Percentiles rank a stretch among this genome's conserved stretches.
These are phyloP conservation scores for Agriopis leucophaearia DNA, from an alignment of 2,888 invertebrate species.

Conservation along the genomic window DNA sequence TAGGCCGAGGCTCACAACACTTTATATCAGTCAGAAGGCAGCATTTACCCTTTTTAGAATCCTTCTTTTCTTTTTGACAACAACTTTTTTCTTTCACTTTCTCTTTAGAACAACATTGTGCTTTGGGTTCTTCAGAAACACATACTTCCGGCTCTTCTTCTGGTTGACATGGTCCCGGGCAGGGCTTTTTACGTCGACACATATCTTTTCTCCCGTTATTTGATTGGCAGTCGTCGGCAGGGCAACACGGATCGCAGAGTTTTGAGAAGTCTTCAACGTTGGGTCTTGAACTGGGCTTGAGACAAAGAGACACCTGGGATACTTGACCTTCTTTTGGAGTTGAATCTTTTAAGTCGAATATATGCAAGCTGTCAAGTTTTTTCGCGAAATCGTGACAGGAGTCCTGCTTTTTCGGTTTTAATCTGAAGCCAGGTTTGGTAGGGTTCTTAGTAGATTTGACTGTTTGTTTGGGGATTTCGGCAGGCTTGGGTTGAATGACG, in stretches of 20 bases:
- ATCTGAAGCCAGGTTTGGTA: background rate
- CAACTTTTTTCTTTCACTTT: background rate
- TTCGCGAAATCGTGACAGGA: background rate
- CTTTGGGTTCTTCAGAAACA: background rate
- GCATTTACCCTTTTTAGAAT: background rate
- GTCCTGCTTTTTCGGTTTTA: background rate
- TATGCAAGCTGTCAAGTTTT: background rate
- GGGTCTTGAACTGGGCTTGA: background rate
- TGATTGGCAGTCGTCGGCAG: background rate
- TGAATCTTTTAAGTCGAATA: background rate
- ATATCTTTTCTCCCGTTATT: background rate
- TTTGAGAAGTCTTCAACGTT: background rate
- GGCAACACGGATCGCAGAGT: background rate
- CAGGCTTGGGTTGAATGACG: no score
- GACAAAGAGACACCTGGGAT: background rate
- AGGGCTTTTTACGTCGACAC: background rate
- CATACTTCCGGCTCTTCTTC: background rate
- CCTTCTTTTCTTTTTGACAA: background rate
- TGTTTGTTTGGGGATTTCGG: background rate
- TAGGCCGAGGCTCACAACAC: conserved; percentile 1
- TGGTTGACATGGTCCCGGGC: background rate
- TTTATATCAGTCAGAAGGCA: background rate
- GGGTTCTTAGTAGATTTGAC: background rate
- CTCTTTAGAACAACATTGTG: background rate
- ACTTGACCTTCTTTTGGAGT: background rate